A percentile compares a stretch with the other conserved stretches of the same genome.
Conservation (phyloP, 2,888 invertebrate species). For the Lagria hirta region DNA sequence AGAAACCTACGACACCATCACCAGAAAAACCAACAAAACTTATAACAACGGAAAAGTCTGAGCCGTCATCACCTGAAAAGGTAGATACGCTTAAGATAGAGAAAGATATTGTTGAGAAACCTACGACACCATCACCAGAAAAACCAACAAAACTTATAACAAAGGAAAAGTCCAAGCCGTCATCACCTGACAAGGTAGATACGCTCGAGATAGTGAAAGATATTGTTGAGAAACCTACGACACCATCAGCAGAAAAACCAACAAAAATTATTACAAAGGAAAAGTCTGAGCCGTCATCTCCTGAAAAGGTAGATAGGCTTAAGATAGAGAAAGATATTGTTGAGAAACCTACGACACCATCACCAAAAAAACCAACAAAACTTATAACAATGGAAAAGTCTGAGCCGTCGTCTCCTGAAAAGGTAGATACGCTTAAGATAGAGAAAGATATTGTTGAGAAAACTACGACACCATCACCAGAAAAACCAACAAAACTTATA, state of each 20-base stretch:
- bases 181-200: slow-evolving; percentile 8
- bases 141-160: background rate
- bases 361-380: slow-evolving; percentile 3
- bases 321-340: slow-evolving; percentile 1
- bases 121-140: background rate
- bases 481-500: slow-evolving; percentile 9
- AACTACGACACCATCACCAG: slow-evolving; percentile 12
- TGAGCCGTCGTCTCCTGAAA: slow-evolving; percentile 4
- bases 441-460: slow-evolving; percentile 6
- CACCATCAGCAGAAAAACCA: slow-evolving; percentile 4
- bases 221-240: slow-evolving; percentile 7
- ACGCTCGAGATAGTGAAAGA: slow-evolving; percentile 5
- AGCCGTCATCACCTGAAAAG: slow-evolving; percentile 10
- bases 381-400: background rate
- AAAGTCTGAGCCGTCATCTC: too few species aligned
- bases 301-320: slow-evolving; percentile 4
- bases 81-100: slow-evolving; percentile 5
- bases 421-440: background rate
- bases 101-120: background rate
- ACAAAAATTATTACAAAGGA: slow-evolving; percentile 1
- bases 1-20: background rate
- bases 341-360: slow-evolving; percentile 7
- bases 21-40: slow-evolving; percentile 8
- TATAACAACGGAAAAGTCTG: slow-evolving; percentile 9
- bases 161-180: background rate